These are phyloP conservation scores for Anguilla pacifica DNA, from an alignment of 2,797 vertebrate species.

Conservation along the genomic window DNA sequence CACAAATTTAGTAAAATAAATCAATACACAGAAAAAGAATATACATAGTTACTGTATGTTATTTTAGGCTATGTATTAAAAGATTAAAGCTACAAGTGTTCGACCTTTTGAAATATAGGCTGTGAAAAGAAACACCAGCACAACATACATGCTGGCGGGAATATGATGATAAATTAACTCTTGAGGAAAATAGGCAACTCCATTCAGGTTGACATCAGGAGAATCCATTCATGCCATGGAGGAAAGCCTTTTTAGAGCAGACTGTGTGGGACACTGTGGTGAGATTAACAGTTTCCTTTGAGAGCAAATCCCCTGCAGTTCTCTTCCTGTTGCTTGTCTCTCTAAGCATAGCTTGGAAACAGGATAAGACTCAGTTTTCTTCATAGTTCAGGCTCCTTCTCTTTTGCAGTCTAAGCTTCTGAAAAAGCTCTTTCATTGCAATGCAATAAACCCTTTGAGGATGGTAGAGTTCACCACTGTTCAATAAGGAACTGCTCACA, in stretches of 20 bases:
- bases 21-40: background rate
- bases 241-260: slow-evolving; percentile 11
- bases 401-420: background rate
- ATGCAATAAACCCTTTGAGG: background rate
- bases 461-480: slow-evolving; percentile 2
- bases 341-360: slow-evolving; percentile 35
- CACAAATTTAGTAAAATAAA: background rate
- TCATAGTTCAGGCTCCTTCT: background rate
- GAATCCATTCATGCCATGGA: slow-evolving; percentile 15
- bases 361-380: slow-evolving; percentile 33
- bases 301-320: slow-evolving; percentile 41
- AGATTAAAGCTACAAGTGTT: background rate
- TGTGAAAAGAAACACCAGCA: background rate
- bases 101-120: background rate
- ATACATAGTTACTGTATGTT: background rate
- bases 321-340: slow-evolving; percentile 49
- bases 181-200: slow-evolving; percentile 19
- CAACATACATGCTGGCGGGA: background rate
- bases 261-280: slow-evolving; percentile 13
- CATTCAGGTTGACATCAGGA: background rate
- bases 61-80: background rate
- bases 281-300: slow-evolving; percentile 53
- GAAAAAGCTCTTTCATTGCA: background rate
- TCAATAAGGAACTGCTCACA: background rate
- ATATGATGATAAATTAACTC: slow-evolving; percentile 1